Base-by-base conservation (phyloP, 2,888 invertebrate species). In the Oscheius sp. region DNA sequence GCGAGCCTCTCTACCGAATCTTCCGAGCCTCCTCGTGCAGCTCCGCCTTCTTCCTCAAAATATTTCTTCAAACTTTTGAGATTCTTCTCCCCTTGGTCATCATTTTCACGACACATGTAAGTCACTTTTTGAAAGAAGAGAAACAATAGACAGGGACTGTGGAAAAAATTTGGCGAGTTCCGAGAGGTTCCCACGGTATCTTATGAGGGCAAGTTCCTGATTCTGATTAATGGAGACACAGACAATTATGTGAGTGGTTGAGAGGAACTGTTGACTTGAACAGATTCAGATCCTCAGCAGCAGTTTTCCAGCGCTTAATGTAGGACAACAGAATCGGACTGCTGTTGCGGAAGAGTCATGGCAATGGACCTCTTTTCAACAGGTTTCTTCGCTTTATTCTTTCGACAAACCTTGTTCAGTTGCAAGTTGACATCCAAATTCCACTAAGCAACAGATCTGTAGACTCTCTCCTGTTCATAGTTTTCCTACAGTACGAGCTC, bases 161-260 rank as follows among this genome's bases (percentile, higher is more conserved):
- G 75, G 71, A 79, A 76, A 66, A 74, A 76, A 59, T 55, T 55
- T 47, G 82, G 82, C 35, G 79, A 70, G 21, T 73, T 76, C 55
- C 77, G 78, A 1, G 82, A 74, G 76, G n/a, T 76, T 72, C 29
- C 77, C 47, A 2, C 79, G 59, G 21, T 74, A 37, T 60, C 79
- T 33, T 75, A 76, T 76, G 42, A 76, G 7, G 51, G 75, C 0
- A 42, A 53, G 32, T 72, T 57, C 37, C 42, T 71, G 1, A 7
- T 72, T 2, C n/a, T 74, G 32, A n/a, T 51, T 5, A 32, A 70
- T 9, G 53, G 70, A 29, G n/a, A 33, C 11, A 70, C 51, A 10
- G 48, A 58, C 13, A 35, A 50, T 60, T 29, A 58, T 55, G 74
- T 74, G 21, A 53, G 60, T 60, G 4, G 7, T 29, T 58, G 32